These are phyloP conservation scores for Paratilapia polleni DNA, from an alignment of 2,113 vertebrate species.

Conservation along the genomic window DNA sequence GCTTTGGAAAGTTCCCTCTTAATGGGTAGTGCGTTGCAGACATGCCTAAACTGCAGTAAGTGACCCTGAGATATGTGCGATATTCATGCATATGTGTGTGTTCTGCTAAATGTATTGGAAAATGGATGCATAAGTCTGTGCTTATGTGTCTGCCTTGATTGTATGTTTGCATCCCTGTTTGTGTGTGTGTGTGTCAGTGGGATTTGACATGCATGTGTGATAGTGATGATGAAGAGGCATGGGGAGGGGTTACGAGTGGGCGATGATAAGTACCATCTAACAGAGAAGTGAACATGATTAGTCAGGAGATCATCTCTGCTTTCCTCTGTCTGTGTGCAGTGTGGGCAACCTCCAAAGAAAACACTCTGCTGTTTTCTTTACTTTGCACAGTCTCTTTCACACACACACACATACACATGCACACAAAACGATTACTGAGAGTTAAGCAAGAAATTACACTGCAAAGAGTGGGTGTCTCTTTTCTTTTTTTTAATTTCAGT, in stretches of 20 bases:
- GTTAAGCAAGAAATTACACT: slow-evolving; percentile 49
- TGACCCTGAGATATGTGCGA: slow-evolving; percentile 44
- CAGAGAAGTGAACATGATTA: slow-evolving; percentile 56
- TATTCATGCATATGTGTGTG: neutral
- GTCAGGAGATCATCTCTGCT: slow-evolving; percentile 66
- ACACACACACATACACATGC: neutral
- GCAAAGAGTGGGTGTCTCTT: slow-evolving; percentile 27
- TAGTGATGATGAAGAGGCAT: neutral
- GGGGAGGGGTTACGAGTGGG: neutral
- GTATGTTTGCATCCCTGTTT: neutral
- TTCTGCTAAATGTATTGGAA: neutral
- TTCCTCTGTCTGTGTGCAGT: slow-evolving; percentile 30
- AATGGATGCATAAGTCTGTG: neutral
- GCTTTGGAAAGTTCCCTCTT: slow-evolving; percentile 35
- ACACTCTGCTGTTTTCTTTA: slow-evolving; percentile 68
- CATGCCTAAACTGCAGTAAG: slow-evolving; percentile 52
- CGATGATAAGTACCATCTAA: slow-evolving; percentile 38
- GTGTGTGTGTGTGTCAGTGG: neutral
- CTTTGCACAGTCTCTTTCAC: slow-evolving; percentile 23
- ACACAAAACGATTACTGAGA: slow-evolving; percentile 45
- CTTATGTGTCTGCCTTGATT: neutral
- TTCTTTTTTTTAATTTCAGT: neutral
- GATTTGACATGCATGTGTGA: neutral
- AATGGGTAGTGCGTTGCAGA: slow-evolving; percentile 4
- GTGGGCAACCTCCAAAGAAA: slow-evolving; percentile 69